Base-by-base conservation (phyloP, 2,888 invertebrate genomes). In the Rhorus exstirpatorius region DNA sequence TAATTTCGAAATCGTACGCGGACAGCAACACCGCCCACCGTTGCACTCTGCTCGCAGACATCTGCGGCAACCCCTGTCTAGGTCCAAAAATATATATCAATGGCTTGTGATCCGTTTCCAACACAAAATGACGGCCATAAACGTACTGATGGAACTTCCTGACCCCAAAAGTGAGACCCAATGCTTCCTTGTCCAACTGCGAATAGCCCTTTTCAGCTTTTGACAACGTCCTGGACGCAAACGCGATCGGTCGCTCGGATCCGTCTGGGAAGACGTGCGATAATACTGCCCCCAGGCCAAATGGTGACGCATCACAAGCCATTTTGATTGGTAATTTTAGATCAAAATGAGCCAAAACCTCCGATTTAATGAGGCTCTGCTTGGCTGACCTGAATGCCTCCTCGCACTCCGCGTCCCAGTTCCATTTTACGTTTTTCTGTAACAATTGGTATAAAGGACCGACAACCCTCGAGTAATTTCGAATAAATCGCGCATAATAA, bases 31-130 rank as follows among this genome's bases (percentile, higher is more conserved):
- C 49, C 0, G 84, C 86, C 61, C 85, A 89, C 53, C 86, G 81
- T 38, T 88, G 85, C 78, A 88, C 85, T 51, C 88, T 38, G 12
- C 77, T 79, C 24, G 86, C 83, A 2, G 85, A 76, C 24, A 87
- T 71, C 0, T 44, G 79, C 0, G 87, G 86, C 8, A 87, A 70
- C 1, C 82, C 60, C 38, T 79, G 83, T 19, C 67, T 60, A 0
- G 77, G 58, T 4, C 84, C 83, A 72, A 86, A 78, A 21, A 86
- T 83, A 49, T 84, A 84, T 0, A 78, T 55, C 21, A 88, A 61
- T 0, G 88, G 84, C 8, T 86, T 86, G 67, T 88, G 85, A 67
- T 88, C 88, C 3, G 86, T 86, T n/a, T 85, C 74, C 1, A 87
- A 46, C n/a, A 63, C 82, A 58, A 89, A 88, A 51, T 21, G 51